phyloP scores from a whole-genome alignment of 2,113 vertebrate genomes.

The Tinamus guttatus region DNA sequence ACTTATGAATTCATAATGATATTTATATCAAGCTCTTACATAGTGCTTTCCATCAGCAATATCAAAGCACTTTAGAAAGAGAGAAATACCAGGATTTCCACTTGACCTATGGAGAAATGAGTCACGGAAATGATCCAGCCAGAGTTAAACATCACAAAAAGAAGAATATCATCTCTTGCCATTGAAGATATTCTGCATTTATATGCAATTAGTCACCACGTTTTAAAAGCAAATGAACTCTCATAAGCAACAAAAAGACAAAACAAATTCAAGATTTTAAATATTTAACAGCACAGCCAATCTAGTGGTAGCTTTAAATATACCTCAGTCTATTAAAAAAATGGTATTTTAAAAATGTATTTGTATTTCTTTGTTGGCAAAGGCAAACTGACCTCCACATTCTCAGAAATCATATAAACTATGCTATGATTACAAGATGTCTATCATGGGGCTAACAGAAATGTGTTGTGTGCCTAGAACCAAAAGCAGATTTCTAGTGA shows the following conservation, averaged over 20 bases:
- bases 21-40: neutral
- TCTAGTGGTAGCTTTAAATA: neutral
- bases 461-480: neutral
- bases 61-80: neutral
- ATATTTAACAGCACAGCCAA: neutral
- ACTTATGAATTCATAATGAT: neutral
- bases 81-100: neutral
- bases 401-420: neutral
- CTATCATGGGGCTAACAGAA: neutral
- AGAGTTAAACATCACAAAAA: neutral
- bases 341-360: neutral
- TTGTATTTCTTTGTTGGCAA: neutral
- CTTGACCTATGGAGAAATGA: neutral
- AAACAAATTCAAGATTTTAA: neutral
- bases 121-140: neutral
- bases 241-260: neutral
- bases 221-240: neutral
- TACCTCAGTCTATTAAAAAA: neutral
- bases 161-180: neutral
- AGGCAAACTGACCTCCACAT: neutral
- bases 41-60: neutral
- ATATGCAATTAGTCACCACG: neutral
- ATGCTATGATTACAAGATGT: neutral
- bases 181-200: neutral
- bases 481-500: neutral